A percentile compares a stretch with the other conserved stretches of the same genome.
phyloP scores from a whole-genome alignment of 2,797 vertebrate genomes.

The Coregonus ussuriensis region DNA sequence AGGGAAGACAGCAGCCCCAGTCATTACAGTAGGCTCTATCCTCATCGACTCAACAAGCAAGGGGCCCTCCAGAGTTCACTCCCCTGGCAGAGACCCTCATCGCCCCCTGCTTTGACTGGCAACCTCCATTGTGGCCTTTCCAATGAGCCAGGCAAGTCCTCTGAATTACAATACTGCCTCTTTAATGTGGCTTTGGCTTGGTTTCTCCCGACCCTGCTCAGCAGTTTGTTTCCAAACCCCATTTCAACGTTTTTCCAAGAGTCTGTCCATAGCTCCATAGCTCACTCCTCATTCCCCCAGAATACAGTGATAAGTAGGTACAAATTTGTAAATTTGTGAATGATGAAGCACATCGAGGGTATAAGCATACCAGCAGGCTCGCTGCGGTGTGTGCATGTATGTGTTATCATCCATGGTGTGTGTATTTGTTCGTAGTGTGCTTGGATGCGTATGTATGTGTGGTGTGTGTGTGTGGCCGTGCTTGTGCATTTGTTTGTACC shows the following conservation, averaged over 20 bases:
- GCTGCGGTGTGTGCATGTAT: too few relatives aligned
- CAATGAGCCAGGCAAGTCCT: slow-evolving; percentile 10
- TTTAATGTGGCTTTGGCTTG: slow-evolving; percentile 19
- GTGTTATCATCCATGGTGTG: too few relatives aligned
- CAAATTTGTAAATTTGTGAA: not conserved
- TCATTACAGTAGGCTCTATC: not conserved
- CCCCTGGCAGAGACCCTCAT: not conserved
- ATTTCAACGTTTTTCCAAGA: not conserved
- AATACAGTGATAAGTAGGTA: not conserved
- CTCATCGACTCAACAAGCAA: not conserved
- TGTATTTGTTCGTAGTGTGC: too few relatives aligned
- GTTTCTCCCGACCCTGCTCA: not conserved
- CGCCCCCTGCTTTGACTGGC: slow-evolving; percentile 18
- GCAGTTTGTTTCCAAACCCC: slow-evolving; percentile 14
- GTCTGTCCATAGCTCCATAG: not conserved
- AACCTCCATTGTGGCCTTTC: not conserved
- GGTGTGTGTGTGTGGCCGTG: too few relatives aligned
- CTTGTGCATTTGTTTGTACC: too few relatives aligned
- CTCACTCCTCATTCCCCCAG: not conserved
- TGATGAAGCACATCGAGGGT: not conserved
- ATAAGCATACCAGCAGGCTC: not conserved
- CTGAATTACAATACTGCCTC: slow-evolving; percentile 2
- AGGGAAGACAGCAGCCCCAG: not conserved
- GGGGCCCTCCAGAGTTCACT: not conserved
- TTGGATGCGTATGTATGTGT: too few relatives aligned